A percentile compares a stretch with the other conserved stretches of the same genome.
Conservation (phyloP, 2,888 invertebrate species). For the Dolichopus griseipennis region DNA sequence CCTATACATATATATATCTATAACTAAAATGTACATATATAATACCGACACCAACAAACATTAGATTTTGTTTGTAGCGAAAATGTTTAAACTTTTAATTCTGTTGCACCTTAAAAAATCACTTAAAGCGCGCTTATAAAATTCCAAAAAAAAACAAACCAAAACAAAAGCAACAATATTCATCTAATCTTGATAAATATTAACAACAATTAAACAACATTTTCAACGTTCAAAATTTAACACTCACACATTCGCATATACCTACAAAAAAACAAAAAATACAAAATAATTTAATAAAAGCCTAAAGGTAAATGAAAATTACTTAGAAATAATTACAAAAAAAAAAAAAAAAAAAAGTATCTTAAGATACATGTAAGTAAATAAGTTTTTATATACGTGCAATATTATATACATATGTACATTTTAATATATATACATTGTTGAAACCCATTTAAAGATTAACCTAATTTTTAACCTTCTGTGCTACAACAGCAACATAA, state of each 20-base stretch:
- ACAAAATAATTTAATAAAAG: neutral
- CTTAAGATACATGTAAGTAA: too few relatives aligned
- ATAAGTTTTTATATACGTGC: neutral
- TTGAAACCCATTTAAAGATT: neutral
- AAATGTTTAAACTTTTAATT: neutral
- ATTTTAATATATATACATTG: too few relatives aligned
- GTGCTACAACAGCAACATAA: neutral
- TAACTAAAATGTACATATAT: too few relatives aligned
- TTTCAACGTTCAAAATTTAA: neutral
- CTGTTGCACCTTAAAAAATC: neutral
- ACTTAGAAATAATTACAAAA: neutral
- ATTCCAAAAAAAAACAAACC: neutral
- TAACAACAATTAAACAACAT: constrained; percentile 1
- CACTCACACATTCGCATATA: neutral
- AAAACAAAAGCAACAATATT: neutral
- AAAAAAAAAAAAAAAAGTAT: neutral
- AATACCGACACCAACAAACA: too few relatives aligned
- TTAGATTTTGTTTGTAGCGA: too few relatives aligned
- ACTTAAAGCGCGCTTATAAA: neutral
- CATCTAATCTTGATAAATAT: constrained; percentile 2
- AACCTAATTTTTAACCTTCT: constrained; percentile 4
- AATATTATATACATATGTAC: too few relatives aligned
- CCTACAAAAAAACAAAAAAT: too few relatives aligned
- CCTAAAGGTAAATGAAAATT: neutral
- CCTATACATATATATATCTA: too few relatives aligned